These are phyloP conservation scores for Trichomycterus rosablanca DNA, from an alignment of 2,113 vertebrate species.

Conservation along the genomic window DNA sequence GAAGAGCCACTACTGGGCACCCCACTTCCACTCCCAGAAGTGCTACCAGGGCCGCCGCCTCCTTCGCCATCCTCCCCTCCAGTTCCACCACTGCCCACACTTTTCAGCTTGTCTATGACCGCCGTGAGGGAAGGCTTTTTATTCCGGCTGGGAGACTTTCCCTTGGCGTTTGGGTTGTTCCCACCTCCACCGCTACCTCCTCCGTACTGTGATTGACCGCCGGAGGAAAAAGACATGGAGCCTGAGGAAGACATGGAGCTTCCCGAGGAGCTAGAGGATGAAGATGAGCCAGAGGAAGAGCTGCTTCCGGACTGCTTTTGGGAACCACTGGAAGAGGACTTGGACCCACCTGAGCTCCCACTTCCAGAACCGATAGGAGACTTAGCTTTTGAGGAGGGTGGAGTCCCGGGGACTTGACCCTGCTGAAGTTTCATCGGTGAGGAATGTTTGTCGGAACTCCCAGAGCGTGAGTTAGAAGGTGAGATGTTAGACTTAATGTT, in stretches of 20 bases:
- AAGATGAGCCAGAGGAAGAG: constrained; percentile 62
- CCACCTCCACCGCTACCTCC: constrained; percentile 74
- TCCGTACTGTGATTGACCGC: constrained; percentile 78
- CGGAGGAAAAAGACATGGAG: constrained; percentile 71
- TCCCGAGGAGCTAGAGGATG: constrained; percentile 71
- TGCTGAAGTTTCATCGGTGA: constrained; percentile 91
- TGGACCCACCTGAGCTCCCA: constrained; percentile 79
- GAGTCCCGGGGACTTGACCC: constrained; percentile 84
- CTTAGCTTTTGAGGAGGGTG: constrained; percentile 93
- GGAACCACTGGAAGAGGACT: constrained; percentile 85
- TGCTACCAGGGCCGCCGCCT: constrained; percentile 58
- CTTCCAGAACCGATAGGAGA: constrained; percentile 91
- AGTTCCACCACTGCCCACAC: constrained; percentile 86
- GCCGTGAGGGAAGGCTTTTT: constrained; percentile 96
- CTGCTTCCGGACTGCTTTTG: constrained; percentile 73
- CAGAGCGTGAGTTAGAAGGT: constrained; percentile 90
- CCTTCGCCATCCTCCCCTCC: constrained; percentile 88
- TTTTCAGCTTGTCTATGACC: constrained; percentile 97
- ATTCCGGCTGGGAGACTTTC: constrained; percentile 95
- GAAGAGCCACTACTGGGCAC: constrained; percentile 68
- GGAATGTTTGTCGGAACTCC: constrained; percentile 85
- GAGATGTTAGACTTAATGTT: constrained; percentile 96
- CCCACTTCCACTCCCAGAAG: constrained; percentile 69
- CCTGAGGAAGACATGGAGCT: constrained; percentile 69
- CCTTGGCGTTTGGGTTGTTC: constrained; percentile 84